These are phyloP conservation scores for Paraescarpia echinospica DNA, from an alignment of 1,140 invertebrate genomes.

Conservation along the genomic window DNA sequence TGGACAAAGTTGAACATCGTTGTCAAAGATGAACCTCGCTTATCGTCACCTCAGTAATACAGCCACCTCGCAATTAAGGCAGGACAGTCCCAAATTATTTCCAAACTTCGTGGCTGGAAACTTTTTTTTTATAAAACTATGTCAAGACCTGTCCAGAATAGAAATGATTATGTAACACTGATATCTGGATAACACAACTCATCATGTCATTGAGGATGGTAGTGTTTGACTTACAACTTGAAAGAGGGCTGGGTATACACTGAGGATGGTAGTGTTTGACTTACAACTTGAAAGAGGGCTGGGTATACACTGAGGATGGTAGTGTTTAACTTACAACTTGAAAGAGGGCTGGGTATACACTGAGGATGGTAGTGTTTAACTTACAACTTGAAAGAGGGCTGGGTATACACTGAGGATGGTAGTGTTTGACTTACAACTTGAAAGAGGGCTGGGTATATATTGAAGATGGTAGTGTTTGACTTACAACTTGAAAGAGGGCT, in stretches of 20 bases:
- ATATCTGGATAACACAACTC: neutral
- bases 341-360: slow-evolving; percentile 94
- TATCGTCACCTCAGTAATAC: too few relatives aligned
- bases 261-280: too few relatives aligned
- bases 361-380: too few relatives aligned
- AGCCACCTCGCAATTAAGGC: too few relatives aligned
- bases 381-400: slow-evolving; percentile 98
- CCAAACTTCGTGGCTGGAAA: too few relatives aligned
- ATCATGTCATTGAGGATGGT: neutral
- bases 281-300: slow-evolving; percentile 98
- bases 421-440: too few relatives aligned
- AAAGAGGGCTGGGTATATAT: slow-evolving; percentile 94
- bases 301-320: slow-evolving; percentile 93
- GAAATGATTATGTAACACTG: neutral
- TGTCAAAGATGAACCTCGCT: too few relatives aligned
- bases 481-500: slow-evolving; percentile 98
- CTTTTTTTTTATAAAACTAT: neutral
- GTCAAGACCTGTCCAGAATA: neutral
- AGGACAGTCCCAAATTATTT: too few relatives aligned
- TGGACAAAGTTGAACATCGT: too few relatives aligned
- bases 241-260: slow-evolving; percentile 94
- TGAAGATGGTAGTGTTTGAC: too few relatives aligned
- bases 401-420: slow-evolving; percentile 93
- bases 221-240: slow-evolving; percentile 69
- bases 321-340: too few relatives aligned